phyloP scores from a whole-genome alignment of 2,797 vertebrate genomes.

The Gadopsis bispinosus region DNA sequence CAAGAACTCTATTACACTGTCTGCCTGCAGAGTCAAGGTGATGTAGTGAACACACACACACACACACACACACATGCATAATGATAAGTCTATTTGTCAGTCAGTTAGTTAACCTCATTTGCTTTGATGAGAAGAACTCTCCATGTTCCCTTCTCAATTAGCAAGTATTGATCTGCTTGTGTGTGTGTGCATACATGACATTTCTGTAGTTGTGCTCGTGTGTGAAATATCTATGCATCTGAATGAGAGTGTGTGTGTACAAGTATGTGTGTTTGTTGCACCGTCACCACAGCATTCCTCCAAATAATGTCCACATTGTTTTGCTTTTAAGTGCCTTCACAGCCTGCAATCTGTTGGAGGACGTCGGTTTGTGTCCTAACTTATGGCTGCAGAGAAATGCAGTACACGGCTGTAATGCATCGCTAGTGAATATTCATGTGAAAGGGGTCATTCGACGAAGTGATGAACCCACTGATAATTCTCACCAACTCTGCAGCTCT shows the following conservation, averaged over 20 bases:
- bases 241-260: neutral
- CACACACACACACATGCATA: constrained; percentile 29
- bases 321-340: neutral
- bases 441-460: too few species aligned
- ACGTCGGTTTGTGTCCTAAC: neutral
- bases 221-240: constrained; percentile 3
- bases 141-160: constrained; percentile 37
- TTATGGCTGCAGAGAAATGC: neutral
- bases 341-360: neutral
- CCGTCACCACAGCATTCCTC: neutral
- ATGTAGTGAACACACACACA: constrained; percentile 26
- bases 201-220: neutral
- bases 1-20: constrained; percentile 48
- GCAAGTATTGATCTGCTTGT: constrained; percentile 38
- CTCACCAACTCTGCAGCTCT: neutral
- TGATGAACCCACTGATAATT: neutral
- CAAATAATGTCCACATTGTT: neutral
- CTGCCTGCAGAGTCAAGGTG: constrained; percentile 50
- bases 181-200: constrained; percentile 22
- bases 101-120: constrained; percentile 54
- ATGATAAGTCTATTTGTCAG: constrained; percentile 42
- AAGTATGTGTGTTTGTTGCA: neutral
- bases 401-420: too few species aligned
- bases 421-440: too few species aligned
- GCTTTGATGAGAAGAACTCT: constrained; percentile 47